Conservation (phyloP, 1,140 invertebrate genomes). For the Brachionus manjavacas region DNA sequence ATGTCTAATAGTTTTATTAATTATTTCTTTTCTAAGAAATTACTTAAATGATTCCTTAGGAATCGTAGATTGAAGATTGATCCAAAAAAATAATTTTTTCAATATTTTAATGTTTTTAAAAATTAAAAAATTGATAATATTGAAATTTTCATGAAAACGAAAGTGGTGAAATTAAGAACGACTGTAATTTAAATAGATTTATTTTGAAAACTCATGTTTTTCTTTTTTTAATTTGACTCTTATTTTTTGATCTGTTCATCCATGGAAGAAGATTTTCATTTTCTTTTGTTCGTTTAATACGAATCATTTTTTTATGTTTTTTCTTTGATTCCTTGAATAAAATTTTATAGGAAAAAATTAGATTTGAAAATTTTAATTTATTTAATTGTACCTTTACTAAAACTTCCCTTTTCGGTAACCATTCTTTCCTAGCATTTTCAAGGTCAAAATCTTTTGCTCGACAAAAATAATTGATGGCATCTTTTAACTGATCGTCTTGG, state of each 20-base stretch:
- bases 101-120: too few relatives aligned
- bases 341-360: background rate
- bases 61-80: too few relatives aligned
- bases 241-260: background rate
- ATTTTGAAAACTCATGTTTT: background rate
- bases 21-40: too few relatives aligned
- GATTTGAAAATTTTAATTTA: background rate
- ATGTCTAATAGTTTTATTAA: too few relatives aligned
- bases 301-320: conserved; percentile 42
- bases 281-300: conserved; percentile 33
- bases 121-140: too few relatives aligned
- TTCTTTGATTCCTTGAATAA: conserved; percentile 29
- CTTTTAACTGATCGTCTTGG: background rate
- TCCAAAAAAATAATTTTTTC: too few relatives aligned
- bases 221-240: background rate
- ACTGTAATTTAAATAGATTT: background rate
- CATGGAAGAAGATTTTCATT: conserved; percentile 19
- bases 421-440: conserved; percentile 28
- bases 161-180: too few relatives aligned
- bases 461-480: conserved; percentile 22
- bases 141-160: too few relatives aligned
- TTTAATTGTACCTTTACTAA: background rate
- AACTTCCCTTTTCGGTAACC: background rate
- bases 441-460: conserved; percentile 28
- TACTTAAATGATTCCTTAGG: too few relatives aligned